Conservation (phyloP, 2,797 vertebrate species). For the Catamblyrhynchus diadema region DNA sequence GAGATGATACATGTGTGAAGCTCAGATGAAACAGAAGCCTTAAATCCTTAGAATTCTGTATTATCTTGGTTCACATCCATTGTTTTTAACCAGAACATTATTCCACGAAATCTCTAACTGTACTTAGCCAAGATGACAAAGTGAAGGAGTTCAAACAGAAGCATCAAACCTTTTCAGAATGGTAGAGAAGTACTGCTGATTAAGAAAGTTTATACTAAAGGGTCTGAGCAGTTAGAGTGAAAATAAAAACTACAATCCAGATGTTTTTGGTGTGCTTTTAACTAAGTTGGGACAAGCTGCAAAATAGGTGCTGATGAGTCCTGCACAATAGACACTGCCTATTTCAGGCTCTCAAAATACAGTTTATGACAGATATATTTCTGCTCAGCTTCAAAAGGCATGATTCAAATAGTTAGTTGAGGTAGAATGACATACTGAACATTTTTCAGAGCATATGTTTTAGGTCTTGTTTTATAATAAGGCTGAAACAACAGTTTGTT, state of each 20-base stretch:
- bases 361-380: background rate
- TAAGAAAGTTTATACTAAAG: background rate
- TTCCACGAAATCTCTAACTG: background rate
- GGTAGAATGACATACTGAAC: background rate
- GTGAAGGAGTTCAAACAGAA: background rate
- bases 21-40: background rate
- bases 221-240: background rate
- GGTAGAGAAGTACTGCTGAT: background rate
- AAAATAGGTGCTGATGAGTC: background rate
- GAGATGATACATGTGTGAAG: background rate
- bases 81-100: background rate
- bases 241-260: background rate
- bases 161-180: background rate
- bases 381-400: background rate
- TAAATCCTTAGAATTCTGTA: background rate
- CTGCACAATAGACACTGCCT: background rate
- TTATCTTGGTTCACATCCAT: fast-evolving
- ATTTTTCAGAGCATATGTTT: background rate
- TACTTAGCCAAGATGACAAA: background rate
- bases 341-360: background rate
- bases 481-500: background rate
- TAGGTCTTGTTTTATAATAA: background rate
- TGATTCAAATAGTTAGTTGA: background rate
- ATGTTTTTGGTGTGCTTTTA: background rate
- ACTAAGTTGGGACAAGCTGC: background rate